A percentile compares a stretch with the other conserved stretches of the same genome.
Evolutionary conservation across 2,113 vertebrate species (phyloP).

Genomic region (Varanus salvator): DNA sequence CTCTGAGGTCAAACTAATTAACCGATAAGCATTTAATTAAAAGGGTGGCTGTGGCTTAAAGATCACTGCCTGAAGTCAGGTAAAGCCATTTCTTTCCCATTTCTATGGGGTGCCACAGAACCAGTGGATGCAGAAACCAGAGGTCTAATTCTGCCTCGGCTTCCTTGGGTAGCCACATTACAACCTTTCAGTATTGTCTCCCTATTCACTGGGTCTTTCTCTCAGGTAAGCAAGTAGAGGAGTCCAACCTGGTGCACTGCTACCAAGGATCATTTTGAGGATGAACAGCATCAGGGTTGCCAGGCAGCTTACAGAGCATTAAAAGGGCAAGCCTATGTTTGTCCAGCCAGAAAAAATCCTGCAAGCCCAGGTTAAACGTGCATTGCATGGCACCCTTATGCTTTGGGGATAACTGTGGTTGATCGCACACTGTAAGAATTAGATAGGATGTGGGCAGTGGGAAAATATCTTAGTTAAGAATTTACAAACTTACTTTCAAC

Average conservation of each 20-base stretch:
- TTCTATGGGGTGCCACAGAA: neutral
- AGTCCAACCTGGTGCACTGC: neutral
- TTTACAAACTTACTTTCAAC: neutral
- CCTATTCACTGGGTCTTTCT: no score
- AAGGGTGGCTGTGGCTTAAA: conserved; percentile 24
- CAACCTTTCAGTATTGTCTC: neutral
- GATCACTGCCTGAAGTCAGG: conserved; percentile 25
- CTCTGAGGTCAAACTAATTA: conserved; percentile 58
- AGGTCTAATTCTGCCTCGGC: neutral
- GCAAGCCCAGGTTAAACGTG: no score
- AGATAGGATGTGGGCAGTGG: neutral
- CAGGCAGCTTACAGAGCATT: neutral
- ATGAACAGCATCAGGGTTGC: neutral
- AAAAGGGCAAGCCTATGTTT: no score
- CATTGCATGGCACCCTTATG: no score
- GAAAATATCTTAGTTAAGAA: neutral
- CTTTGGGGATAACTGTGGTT: neutral
- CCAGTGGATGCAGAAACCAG: neutral
- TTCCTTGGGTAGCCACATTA: neutral
- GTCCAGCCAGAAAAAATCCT: no score
- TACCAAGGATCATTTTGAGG: neutral
- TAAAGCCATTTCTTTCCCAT: conserved; percentile 25
- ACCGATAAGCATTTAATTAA: conserved; percentile 51
- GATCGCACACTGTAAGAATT: no score
- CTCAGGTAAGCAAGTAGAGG: neutral